Evolutionary conservation across 1,140 invertebrate species (phyloP), one percentile per base, ranked within the genome.

Genomic region (Ylistrum balloti): DNA sequence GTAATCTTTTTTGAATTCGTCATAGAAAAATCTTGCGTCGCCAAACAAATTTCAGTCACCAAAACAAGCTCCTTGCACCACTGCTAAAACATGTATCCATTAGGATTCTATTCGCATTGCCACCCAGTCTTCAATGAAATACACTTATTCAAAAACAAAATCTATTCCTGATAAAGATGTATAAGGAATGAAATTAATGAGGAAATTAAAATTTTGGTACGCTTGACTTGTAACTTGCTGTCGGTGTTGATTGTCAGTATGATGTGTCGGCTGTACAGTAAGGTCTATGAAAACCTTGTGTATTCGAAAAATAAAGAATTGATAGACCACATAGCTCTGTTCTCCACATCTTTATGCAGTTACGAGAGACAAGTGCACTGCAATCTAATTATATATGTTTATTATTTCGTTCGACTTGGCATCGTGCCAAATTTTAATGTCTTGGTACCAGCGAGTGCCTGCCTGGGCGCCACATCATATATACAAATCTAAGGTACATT

Each of bases 381-480:
- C n/a, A 28, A 74, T 74, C 56, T 74, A 28, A 74, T 74, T 74
- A 74, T 74, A 74, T n/a, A 74, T 74, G 56, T 74, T 74, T 74
- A 74, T 74, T 74, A 74, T 74, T 74, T 74, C 17, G n/a, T 74
- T 74, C 56, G 56, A 28, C 56, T 74, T 74, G 56, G 56, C 56
- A 74, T 3, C 7, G 56, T 74, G 15, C 56, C 56, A n/a, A n/a
- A 3, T 28, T 74, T 74, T 9, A 74, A 74, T 74, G n/a, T 28
- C 56, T 5, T n/a, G 9, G 22, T n/a, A 74, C 22, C n/a, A 74
- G n/a, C 56, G 56, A 3, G 3, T 28, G n/a, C 28, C 17, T 45
- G 41, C 10, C 17, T 45, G 17, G 9, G 41, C 5, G 35, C 13
- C 35, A 13, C n/a, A n/a, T n/a, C n/a, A n/a, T n/a, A n/a, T n/a